A percentile compares a stretch with the other conserved stretches of the same genome.
Conservation (phyloP, 2,797 vertebrate species). For the Perodicticus potto region DNA sequence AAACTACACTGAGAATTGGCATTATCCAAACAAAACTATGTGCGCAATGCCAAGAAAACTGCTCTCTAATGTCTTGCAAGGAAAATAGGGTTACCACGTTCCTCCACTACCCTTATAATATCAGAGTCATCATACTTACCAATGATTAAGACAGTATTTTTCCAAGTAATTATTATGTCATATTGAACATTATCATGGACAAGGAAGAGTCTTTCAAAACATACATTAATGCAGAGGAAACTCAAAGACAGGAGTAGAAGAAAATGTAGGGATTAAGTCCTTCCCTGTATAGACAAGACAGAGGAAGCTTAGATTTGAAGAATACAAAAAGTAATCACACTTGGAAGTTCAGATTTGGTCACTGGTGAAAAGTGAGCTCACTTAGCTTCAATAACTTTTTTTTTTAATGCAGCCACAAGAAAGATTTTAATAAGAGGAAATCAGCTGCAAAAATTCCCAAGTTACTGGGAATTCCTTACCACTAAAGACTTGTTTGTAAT, state of each 20-base stretch:
- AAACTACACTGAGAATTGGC: neutral
- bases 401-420: neutral
- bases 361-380: neutral
- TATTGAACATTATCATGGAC: neutral
- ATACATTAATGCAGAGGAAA: neutral
- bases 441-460: neutral
- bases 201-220: neutral
- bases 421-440: constrained; percentile 25
- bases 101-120: neutral
- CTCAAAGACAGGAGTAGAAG: neutral
- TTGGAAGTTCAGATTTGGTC: neutral
- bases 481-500: neutral
- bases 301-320: neutral
- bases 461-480: neutral
- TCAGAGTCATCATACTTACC: neutral
- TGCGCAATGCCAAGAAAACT: neutral
- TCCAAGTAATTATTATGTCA: neutral
- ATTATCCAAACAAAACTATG: neutral
- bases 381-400: neutral
- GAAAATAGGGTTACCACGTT: neutral
- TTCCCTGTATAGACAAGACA: neutral
- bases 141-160: neutral
- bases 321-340: neutral
- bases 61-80: neutral
- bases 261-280: neutral